Conservation (phyloP, 2,113 vertebrate genomes). For the Chionodraco myersi region DNA sequence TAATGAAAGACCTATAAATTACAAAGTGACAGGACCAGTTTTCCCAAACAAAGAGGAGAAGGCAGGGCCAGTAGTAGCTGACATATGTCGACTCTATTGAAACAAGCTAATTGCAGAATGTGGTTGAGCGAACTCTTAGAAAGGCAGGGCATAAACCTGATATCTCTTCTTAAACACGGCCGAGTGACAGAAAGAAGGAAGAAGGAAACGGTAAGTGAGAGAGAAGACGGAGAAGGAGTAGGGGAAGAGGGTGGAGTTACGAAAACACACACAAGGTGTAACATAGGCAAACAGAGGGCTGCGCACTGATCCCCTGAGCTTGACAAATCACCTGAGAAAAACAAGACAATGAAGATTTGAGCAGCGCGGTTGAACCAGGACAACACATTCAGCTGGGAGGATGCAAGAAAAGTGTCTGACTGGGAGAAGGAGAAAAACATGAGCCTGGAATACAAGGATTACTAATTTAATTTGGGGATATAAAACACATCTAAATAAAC, state of each 20-base stretch:
- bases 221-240: conserved; percentile 24
- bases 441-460: conserved; percentile 26
- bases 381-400: conserved; percentile 20
- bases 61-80: conserved; percentile 8
- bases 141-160: conserved; percentile 15
- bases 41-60: conserved; percentile 54
- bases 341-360: conserved; percentile 58
- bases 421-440: conserved; percentile 33
- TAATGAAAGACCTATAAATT: conserved; percentile 55
- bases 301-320: conserved; percentile 59
- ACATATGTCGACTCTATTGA: not conserved
- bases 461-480: not conserved
- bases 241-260: conserved; percentile 74
- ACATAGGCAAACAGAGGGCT: conserved; percentile 67
- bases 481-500: conserved; percentile 26
- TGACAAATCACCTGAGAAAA: conserved; percentile 37
- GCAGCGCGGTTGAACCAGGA: conserved; percentile 19
- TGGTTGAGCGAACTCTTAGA: conserved; percentile 1
- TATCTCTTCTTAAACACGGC: not conserved
- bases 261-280: conserved; percentile 50
- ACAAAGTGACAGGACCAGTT: conserved; percentile 70
- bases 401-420: conserved; percentile 23
- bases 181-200: conserved; percentile 29
- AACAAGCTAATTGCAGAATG: conserved; percentile 13
- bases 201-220: conserved; percentile 24